A percentile compares a stretch with the other conserved stretches of the same genome.
phyloP scores from a whole-genome alignment of 2,797 vertebrate species.

The Forpus xanthops region DNA sequence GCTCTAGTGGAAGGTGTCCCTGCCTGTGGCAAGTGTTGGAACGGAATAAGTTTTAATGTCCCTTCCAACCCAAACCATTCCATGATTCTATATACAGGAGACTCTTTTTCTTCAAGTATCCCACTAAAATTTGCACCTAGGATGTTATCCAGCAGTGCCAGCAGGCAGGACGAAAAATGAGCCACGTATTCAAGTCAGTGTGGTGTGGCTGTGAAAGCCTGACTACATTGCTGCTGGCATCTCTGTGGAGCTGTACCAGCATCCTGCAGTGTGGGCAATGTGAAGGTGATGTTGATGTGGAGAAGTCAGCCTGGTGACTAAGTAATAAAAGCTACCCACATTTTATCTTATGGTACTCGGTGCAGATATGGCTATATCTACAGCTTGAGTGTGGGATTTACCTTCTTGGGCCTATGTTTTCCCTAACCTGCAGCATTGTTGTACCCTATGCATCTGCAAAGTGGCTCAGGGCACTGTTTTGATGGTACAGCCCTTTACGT shows the following conservation, averaged over 20 bases:
- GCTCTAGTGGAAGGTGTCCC: not conserved
- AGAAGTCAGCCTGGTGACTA: not conserved
- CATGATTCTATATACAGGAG: not conserved
- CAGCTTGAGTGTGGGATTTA: not conserved
- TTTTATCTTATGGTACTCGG: not conserved
- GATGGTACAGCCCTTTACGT: not conserved
- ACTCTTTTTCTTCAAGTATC: not conserved
- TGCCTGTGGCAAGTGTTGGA: not conserved
- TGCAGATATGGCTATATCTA: not conserved
- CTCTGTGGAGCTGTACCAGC: not conserved
- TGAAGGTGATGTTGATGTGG: not conserved
- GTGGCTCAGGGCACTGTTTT: not conserved
- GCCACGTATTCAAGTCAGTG: not conserved
- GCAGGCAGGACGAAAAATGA: not conserved
- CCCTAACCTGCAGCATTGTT: not conserved
- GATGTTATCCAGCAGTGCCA: not conserved
- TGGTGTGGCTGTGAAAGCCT: not conserved
- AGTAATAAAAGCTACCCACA: not conserved
- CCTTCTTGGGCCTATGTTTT: not conserved
- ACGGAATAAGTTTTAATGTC: not conserved
- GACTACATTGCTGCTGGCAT: not conserved
- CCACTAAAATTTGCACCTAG: not conserved
- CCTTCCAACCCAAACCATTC: not conserved
- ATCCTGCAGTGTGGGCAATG: not conserved
- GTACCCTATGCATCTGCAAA: not conserved